A percentile compares a stretch with the other conserved stretches of the same genome.
Conservation (phyloP, 2,797 vertebrate species). For the Pipistrellus pygmaeus region DNA sequence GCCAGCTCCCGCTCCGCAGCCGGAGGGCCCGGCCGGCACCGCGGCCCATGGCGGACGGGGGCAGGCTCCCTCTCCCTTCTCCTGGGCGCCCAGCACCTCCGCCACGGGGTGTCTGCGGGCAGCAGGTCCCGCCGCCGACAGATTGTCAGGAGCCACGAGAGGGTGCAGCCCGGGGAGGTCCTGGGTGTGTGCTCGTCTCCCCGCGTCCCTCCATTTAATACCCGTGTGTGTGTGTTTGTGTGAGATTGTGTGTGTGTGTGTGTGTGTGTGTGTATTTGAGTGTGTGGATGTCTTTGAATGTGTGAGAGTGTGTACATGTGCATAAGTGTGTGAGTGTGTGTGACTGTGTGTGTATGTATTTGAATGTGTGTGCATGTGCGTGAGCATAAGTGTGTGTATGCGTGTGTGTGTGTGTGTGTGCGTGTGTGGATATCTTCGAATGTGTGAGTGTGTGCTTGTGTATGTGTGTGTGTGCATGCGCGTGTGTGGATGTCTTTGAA, state of each 20-base stretch:
- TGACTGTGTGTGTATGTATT: background rate
- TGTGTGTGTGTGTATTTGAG: background rate
- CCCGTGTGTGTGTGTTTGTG: no score
- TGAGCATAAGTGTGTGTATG: no score
- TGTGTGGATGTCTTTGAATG: background rate
- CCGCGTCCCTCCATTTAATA: background rate
- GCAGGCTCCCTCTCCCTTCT: fast-evolving
- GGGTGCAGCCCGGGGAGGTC: background rate
- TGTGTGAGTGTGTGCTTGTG: no score
- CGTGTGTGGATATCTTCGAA: no score
- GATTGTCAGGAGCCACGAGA: background rate
- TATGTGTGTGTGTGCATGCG: background rate
- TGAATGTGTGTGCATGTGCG: background rate
- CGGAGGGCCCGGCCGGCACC: background rate
- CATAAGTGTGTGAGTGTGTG: no score
- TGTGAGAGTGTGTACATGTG: background rate
- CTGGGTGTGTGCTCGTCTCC: background rate
- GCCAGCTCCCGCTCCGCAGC: no score
- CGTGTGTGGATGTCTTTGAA: no score
- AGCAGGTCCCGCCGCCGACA: background rate
- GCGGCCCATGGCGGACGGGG: no score
- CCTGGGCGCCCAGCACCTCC: fast-evolving
- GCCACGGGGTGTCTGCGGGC: background rate
- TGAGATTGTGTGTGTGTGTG: no score
- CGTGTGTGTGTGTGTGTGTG: background rate